Evolutionary conservation across 2,113 vertebrate species (phyloP), one percentile per base, ranked within the genome.

Genomic region (Varanus salvator): DNA sequence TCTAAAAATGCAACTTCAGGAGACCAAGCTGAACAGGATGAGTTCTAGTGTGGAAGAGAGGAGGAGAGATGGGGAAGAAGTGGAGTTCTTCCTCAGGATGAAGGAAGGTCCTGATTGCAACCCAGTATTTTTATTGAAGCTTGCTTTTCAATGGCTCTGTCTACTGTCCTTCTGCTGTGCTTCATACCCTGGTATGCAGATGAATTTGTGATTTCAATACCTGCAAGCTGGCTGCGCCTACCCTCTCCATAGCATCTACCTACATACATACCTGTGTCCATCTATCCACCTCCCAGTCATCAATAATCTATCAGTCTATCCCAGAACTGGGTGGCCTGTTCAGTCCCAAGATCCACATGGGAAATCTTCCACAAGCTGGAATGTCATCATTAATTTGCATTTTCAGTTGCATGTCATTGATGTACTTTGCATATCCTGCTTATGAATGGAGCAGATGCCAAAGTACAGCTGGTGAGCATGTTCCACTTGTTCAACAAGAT

Each of bases 361-460:
- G 31, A 54, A 74, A n/a, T 52, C 23, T 52, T 80, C 50, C 44
- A 23, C 17, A 8, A 38, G 72, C 60, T 23, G 72, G 60, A 52
- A 66, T 69, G 74, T 85, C 60, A 8, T 48, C 57, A 77, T 78
- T 52, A 29, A 89, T 78, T 54, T 69, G 88, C 88, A 52, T 84
- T 11, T 64, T 88, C 12, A 48, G 68, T 75, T 74, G 68, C 80
- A 66, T 75, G 80, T 52, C 82, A 84, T 54, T 85, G 68, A 50
- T 72, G 66, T 78, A 50, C 27, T 69, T 84, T 29, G 60, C 50
- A 54, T 89, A 89, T 77, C 71, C 60, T 89, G 54, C 78, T 60
- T 75, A 31, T 31, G 72, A 77, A 89, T 38, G 74, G 82, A 89
- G n/a, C 82, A 89, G 82, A 85, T 89, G 88, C 88, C 88, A 85